Percentiles rank a stretch among this genome's conserved stretches.
Conservation (phyloP, 2,797 vertebrate genomes). For the Lepilemur ruficaudatus region DNA sequence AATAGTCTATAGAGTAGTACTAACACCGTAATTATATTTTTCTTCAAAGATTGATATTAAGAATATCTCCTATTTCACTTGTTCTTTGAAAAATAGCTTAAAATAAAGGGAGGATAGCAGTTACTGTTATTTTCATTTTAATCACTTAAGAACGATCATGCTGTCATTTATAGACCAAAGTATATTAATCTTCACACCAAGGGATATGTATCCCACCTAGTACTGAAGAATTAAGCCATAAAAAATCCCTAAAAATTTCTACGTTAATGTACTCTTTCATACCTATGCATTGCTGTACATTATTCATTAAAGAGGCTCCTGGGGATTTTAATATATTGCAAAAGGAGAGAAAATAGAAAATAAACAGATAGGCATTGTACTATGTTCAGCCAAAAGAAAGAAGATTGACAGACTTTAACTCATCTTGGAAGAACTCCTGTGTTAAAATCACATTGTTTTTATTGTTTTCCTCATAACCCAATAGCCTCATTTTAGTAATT, state of each 20-base stretch:
- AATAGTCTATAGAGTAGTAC: not conserved
- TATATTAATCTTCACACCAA: not conserved
- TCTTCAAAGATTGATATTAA: not conserved
- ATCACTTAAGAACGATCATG: not conserved
- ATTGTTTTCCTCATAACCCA: not conserved
- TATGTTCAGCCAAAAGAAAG: not conserved
- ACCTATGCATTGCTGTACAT: not conserved
- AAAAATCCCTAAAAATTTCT: not conserved
- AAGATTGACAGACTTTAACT: not conserved
- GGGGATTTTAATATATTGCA: not conserved
- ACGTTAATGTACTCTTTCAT: not conserved
- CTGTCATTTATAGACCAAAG: not conserved
- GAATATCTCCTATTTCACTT: not conserved
- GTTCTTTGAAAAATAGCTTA: not conserved
- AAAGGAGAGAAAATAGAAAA: not conserved
- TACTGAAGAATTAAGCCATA: not conserved
- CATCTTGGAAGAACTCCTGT: not conserved
- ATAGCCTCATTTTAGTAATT: not conserved
- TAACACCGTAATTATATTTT: not conserved
- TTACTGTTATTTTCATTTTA: not conserved
- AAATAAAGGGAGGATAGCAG: not conserved
- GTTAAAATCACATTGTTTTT: not conserved
- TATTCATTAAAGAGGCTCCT: not conserved
- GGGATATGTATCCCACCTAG: not conserved
- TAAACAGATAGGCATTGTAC: not conserved